Evolutionary conservation across 37 sponge, comb jelly and placozoan genomes (phyloP).

Genomic region (Trichoplax adhaerens): DNA sequence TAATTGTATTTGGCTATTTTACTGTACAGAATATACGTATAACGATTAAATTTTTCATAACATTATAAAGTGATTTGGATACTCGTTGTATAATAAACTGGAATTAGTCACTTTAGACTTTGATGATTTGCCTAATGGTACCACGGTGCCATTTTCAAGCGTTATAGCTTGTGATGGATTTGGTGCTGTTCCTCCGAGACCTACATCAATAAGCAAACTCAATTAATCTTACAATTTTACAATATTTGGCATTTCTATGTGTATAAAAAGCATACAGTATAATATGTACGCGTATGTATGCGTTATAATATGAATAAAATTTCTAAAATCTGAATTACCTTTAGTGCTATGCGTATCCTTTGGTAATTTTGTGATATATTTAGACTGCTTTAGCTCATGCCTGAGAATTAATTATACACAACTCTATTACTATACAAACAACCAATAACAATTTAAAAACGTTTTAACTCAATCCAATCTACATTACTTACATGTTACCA

Average conservation of each 20-base stretch:
- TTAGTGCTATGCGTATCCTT: slow-evolving; percentile 94
- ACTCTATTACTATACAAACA: neutral
- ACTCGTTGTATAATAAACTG: slow-evolving; percentile 90
- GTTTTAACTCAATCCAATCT: neutral
- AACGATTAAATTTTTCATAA: neutral
- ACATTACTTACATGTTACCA: slow-evolving; percentile 72
- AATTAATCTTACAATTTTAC: slow-evolving; percentile 1
- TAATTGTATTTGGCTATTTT: no score
- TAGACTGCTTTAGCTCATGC: slow-evolving; percentile 12
- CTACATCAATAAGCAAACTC: neutral
- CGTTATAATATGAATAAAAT: neutral
- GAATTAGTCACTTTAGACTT: neutral
- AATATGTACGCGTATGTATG: no score
- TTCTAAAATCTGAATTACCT: slow-evolving; percentile 18
- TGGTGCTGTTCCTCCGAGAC: slow-evolving; percentile 49
- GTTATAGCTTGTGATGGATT: slow-evolving; percentile 25
- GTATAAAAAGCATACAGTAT: no score
- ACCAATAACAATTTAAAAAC: neutral
- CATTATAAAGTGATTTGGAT: slow-evolving; percentile 24
- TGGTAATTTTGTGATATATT: slow-evolving; percentile 69
- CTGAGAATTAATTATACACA: no score
- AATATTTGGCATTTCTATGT: neutral
- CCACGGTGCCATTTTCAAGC: slow-evolving; percentile 30
- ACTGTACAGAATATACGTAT: no score
- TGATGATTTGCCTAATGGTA: slow-evolving; percentile 56